These are phyloP conservation scores for Poeciliopsis turneri DNA, from an alignment of 2,797 vertebrate genomes.

Conservation along the genomic window DNA sequence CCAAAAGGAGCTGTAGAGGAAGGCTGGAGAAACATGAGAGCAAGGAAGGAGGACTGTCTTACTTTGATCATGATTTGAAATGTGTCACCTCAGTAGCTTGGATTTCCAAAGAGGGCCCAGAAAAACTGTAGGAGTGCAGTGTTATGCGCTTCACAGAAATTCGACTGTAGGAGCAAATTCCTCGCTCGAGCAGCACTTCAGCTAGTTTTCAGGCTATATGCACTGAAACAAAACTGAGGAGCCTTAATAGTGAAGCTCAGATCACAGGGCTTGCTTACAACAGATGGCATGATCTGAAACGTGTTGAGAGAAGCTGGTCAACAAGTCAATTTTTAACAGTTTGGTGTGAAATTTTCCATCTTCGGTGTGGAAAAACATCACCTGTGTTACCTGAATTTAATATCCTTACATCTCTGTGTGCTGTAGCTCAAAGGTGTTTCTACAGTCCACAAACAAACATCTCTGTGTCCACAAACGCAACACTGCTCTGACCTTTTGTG, in stretches of 20 bases:
- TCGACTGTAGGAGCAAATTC: background rate
- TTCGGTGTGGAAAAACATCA: background rate
- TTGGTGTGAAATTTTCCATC: background rate
- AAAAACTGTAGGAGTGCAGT: conserved; percentile 5
- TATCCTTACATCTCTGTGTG: background rate
- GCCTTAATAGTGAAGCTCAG: background rate
- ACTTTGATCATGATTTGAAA: conserved; percentile 4
- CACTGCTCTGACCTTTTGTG: background rate
- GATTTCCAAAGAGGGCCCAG: background rate
- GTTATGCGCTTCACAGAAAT: background rate
- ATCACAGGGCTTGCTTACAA: background rate
- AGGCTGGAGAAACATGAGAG: background rate
- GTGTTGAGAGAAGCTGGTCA: conserved; percentile 2
- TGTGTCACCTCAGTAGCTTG: background rate
- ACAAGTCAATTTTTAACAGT: conserved; percentile 11
- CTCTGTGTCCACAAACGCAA: background rate
- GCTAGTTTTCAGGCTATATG: background rate
- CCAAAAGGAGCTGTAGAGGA: background rate
- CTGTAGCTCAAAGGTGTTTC: background rate
- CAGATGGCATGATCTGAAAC: background rate
- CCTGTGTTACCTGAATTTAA: background rate
- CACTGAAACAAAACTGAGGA: background rate
- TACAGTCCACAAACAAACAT: background rate
- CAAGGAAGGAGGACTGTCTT: background rate
- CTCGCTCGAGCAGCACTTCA: background rate